These are phyloP conservation scores for Holothuria leucospilota DNA, from an alignment of 53 echinoderm and acorn worm species.

Conservation along the genomic window DNA sequence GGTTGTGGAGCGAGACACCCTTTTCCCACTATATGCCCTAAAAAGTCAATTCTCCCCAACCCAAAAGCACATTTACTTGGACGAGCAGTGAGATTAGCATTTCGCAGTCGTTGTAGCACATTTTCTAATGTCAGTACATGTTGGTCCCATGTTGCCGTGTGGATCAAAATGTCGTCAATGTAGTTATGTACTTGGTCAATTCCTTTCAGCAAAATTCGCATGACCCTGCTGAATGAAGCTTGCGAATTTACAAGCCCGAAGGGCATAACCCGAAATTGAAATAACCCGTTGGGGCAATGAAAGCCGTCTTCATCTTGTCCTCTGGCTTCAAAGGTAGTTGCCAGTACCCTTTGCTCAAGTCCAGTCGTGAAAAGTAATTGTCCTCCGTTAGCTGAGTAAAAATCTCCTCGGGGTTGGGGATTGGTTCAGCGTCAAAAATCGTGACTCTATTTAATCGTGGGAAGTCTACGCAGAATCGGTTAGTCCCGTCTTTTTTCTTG, in stretches of 20 bases:
- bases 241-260: constrained; percentile 64
- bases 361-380: constrained; percentile 66
- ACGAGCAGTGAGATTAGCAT: constrained; percentile 30
- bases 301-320: constrained; percentile 43
- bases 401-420: constrained; percentile 72
- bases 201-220: constrained; percentile 48
- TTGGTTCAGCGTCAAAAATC: constrained; percentile 72
- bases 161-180: constrained; percentile 61
- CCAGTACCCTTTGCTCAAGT: constrained; percentile 75
- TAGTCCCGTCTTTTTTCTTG: constrained; percentile 65
- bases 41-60: constrained; percentile 27
- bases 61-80: constrained; percentile 52
- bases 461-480: constrained; percentile 74
- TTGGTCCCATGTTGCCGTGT: constrained; percentile 51
- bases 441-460: constrained; percentile 64
- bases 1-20: constrained; percentile 40
- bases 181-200: constrained; percentile 34
- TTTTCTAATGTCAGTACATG: constrained; percentile 34
- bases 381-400: constrained; percentile 54
- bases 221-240: constrained; percentile 56
- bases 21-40: constrained; percentile 47
- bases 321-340: constrained; percentile 46
- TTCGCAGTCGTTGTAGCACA: constrained; percentile 16
- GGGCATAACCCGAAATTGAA: constrained; percentile 58
- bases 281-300: constrained; percentile 64